A percentile compares a stretch with the other conserved stretches of the same genome.
Conservation (phyloP, 2,888 invertebrate genomes). For the Cinara cedri region DNA sequence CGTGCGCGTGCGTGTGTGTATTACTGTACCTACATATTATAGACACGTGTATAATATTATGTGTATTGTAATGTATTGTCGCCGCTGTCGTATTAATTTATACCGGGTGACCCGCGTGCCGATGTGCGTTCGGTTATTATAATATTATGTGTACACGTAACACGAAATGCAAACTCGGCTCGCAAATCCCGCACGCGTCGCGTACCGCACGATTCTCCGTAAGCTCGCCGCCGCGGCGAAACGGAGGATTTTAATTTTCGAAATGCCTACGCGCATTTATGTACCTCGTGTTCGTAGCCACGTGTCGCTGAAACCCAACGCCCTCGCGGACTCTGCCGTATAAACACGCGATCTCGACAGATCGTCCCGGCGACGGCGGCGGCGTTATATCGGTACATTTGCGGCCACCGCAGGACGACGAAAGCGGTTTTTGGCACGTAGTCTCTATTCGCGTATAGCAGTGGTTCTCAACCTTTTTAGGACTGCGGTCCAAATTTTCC, state of each 20-base stretch:
- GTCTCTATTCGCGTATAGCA: background rate
- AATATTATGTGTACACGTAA: too few species aligned
- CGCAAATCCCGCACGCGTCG: conserved; percentile 1
- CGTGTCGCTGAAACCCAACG: background rate
- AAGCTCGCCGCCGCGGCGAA: background rate
- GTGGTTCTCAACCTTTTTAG: too few species aligned
- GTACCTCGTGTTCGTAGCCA: too few species aligned
- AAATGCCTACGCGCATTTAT: too few species aligned
- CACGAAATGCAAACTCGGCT: too few species aligned
- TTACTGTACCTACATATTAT: too few species aligned
- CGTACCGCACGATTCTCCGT: background rate
- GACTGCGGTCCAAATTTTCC: too few species aligned
- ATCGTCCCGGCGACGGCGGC: background rate
- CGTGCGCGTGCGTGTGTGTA: too few species aligned
- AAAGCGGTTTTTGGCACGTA: conserved; percentile 46
- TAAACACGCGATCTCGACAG: conserved; percentile 32
- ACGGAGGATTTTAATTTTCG: background rate
- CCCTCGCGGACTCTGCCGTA: background rate
- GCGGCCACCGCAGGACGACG: background rate
- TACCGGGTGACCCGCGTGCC: background rate
- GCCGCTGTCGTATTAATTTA: background rate
- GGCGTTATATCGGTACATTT: too few species aligned
- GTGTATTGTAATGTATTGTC: too few species aligned
- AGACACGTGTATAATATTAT: too few species aligned
- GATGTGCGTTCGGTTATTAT: background rate